Base-by-base conservation (phyloP, 1,140 invertebrate species). In the Drosophila nigromelanica region DNA sequence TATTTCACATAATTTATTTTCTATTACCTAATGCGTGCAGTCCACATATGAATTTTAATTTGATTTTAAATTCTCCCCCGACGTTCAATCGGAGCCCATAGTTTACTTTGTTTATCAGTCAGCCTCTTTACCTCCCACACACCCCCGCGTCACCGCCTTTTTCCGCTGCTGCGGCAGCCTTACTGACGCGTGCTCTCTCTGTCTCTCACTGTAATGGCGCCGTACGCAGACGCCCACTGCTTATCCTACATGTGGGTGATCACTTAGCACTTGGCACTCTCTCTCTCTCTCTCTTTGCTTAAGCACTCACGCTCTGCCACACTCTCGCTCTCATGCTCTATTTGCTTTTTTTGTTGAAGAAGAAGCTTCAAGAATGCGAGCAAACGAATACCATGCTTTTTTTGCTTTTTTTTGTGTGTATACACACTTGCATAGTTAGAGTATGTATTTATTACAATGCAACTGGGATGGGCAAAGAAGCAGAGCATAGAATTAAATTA, bases 51-150 rank as follows among this genome's bases (percentile, higher is more conserved):
- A n/a, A 58, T 24, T 48, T 27, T 1, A 51, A 58, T 69, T 67
- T 60, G 8, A 48, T 33, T 14, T 42, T 14, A 27, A 43, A 14
- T 43, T 27, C 21, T 42, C 40, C 14, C 39, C 54, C 54, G 12
- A 43, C 18, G 37, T 40, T 58, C 37, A 39, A 21, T 51, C 50
- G 59, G 21, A 40, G 37, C 39, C 71, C 62, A 73, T 40, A 68
- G 82, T 81, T 86, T 81, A 59, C 68, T 81, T 78, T 73, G 73
- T 73, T 81, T 86, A 81, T 86, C 82, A 68, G 62, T n/a, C 43
- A 18, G 43, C 24, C 39, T 35, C 33, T 10, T 8, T 35, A 7
- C 24, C 24, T 5, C 24, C 24, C 24, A 27, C 27, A 27, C 27
- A 24, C 21, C 3, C 21, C 21, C 21, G 2, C 21, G 21, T 2